Conservation (phyloP, 2,797 vertebrate genomes). For the Spondyliosoma cantharus region DNA sequence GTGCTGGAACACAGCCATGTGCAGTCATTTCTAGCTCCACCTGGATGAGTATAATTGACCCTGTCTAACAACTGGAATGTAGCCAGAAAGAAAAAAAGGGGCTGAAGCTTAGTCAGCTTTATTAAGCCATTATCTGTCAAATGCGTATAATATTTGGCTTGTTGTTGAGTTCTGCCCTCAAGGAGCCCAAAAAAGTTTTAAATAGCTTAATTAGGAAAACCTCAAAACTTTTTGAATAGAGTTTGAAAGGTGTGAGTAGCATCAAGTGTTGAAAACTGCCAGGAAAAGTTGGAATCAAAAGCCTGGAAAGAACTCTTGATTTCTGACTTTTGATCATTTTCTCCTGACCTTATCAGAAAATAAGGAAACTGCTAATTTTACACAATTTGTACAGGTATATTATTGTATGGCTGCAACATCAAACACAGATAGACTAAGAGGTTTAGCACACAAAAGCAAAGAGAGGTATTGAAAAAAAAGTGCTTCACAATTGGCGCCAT, state of each 20-base stretch:
- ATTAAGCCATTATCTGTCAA: neutral
- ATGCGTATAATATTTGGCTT: neutral
- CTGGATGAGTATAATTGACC: constrained; percentile 18
- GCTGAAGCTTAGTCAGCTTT: neutral
- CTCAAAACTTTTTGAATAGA: neutral
- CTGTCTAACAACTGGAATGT: constrained; percentile 5
- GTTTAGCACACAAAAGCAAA: too few species aligned
- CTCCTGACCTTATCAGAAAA: neutral
- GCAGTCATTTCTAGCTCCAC: constrained; percentile 9
- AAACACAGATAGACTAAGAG: too few species aligned
- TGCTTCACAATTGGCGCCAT: neutral
- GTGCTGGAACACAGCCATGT: neutral
- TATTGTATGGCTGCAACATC: too few species aligned
- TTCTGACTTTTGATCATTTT: neutral
- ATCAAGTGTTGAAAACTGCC: neutral
- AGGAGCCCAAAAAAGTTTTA: neutral
- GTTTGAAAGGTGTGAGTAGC: neutral
- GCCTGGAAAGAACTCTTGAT: neutral
- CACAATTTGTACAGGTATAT: too few species aligned
- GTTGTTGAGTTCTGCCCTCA: neutral
- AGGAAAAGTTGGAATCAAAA: neutral
- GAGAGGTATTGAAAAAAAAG: too few species aligned
- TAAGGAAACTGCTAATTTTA: neutral
- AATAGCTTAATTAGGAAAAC: neutral
- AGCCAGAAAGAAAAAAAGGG: neutral